Evolutionary conservation across 2,888 invertebrate species (phyloP).

Genomic region (Tetrapedia diversipes): DNA sequence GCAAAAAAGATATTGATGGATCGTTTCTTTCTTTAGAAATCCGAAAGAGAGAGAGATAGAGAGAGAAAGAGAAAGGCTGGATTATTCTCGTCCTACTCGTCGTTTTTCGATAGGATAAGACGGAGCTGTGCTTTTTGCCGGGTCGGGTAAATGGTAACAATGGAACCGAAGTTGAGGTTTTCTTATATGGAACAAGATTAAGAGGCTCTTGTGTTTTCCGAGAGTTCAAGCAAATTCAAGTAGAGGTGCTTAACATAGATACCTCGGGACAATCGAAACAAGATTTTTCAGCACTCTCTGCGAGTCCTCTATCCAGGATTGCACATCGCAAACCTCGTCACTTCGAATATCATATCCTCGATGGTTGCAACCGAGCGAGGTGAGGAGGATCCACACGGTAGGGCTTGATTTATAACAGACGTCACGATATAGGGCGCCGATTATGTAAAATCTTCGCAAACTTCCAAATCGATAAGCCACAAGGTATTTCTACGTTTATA

Average conservation of each 20-base stretch:
- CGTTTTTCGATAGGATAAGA: not conserved
- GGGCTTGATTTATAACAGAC: constrained; percentile 26
- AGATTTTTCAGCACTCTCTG: constrained; percentile 22
- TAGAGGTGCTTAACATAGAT: constrained; percentile 30
- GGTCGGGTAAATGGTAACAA: not conserved
- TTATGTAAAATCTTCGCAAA: constrained; percentile 49
- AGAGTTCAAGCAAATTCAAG: constrained; percentile 4
- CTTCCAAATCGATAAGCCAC: constrained; percentile 33
- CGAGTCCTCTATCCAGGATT: not conserved
- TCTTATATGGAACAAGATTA: not conserved
- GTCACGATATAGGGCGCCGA: constrained; percentile 25
- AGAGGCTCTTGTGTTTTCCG: not conserved
- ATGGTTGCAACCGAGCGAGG: constrained; percentile 34
- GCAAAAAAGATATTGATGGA: constrained; percentile 27
- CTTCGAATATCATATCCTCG: constrained; percentile 17
- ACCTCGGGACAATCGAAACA: constrained; percentile 28
- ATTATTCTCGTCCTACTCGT: constrained; percentile 8
- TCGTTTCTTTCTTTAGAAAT: constrained; percentile 10
- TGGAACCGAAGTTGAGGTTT: not conserved
- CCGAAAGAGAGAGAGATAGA: not conserved
- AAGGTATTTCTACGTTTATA: not conserved
- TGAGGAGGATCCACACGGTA: constrained; percentile 28
- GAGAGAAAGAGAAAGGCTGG: constrained; percentile 1
- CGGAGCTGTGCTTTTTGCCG: too few relatives aligned
- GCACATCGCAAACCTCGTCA: constrained; percentile 30